phyloP scores from a whole-genome alignment of 2,797 vertebrate species.

The Cuniculus paca region DNA sequence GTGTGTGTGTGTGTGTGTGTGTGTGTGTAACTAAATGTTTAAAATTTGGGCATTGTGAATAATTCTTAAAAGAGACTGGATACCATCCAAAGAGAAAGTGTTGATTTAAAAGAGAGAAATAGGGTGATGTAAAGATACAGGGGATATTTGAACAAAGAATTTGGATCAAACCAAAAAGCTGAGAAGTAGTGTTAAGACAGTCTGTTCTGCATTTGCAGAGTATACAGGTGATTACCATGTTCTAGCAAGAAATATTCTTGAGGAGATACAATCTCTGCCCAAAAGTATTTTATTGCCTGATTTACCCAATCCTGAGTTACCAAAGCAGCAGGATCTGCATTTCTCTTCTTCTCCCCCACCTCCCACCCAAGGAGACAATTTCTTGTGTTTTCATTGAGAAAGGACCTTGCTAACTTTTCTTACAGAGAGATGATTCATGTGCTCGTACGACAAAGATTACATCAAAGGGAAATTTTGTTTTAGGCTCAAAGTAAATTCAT shows the following conservation, averaged over 20 bases:
- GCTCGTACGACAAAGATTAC: background rate
- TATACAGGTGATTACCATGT: background rate
- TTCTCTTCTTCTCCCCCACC: background rate
- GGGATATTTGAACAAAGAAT: conserved; percentile 2
- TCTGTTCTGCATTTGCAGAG: background rate
- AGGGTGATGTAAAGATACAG: background rate
- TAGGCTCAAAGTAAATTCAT: conserved; percentile 31
- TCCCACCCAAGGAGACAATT: background rate
- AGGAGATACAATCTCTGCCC: background rate
- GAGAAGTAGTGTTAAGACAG: background rate
- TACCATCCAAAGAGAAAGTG: conserved; percentile 7
- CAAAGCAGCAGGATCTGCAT: background rate
- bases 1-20: background rate
- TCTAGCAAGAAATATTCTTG: background rate
- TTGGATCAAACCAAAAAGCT: background rate
- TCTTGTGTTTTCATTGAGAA: background rate
- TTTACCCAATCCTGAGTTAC: conserved; percentile 4
- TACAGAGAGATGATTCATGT: background rate
- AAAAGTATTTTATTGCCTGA: background rate
- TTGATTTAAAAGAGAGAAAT: background rate
- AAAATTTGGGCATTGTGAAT: background rate
- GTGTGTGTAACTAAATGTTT: background rate
- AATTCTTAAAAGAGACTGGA: background rate
- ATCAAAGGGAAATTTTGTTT: conserved; percentile 33
- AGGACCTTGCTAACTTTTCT: background rate